These are phyloP conservation scores for Nycteola revayana DNA, from an alignment of 2,888 invertebrate species.

Conservation along the genomic window DNA sequence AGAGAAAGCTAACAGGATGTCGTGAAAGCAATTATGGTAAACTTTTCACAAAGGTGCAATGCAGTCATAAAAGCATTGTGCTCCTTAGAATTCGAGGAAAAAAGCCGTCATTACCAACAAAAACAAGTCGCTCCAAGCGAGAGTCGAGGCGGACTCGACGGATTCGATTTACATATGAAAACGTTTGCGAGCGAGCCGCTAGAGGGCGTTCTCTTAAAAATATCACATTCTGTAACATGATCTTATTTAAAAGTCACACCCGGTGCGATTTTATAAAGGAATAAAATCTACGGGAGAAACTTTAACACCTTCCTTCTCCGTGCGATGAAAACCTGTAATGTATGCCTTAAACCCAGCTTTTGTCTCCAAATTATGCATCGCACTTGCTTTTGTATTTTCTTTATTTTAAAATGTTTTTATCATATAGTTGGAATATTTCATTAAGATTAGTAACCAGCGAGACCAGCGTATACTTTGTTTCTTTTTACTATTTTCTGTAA, in stretches of 20 bases:
- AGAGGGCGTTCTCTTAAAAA: slow-evolving; percentile 48
- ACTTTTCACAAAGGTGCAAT: slow-evolving; percentile 38
- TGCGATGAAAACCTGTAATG: slow-evolving; percentile 36
- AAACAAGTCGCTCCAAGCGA: slow-evolving; percentile 32
- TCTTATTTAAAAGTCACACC: slow-evolving; percentile 69
- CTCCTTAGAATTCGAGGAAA: slow-evolving; percentile 31
- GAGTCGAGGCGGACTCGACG: slow-evolving; percentile 25
- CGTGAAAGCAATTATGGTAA: slow-evolving; percentile 38
- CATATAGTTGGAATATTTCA: slow-evolving; percentile 17
- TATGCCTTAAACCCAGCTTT: slow-evolving; percentile 29
- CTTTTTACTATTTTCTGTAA: too few species aligned
- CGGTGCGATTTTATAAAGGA: slow-evolving; percentile 53
- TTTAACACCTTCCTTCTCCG: slow-evolving; percentile 22
- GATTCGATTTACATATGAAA: slow-evolving; percentile 64
- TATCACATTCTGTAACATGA: slow-evolving; percentile 49
- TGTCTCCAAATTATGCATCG: slow-evolving; percentile 44
- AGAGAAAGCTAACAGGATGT: slow-evolving; percentile 31
- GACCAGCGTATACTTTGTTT: too few species aligned
- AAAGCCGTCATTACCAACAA: slow-evolving; percentile 40
- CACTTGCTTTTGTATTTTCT: too few species aligned
- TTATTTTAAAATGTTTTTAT: slow-evolving; percentile 8
- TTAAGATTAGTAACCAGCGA: slow-evolving; percentile 27
- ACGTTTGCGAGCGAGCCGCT: slow-evolving; percentile 40
- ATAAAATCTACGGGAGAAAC: slow-evolving; percentile 40
- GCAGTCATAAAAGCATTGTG: slow-evolving; percentile 39